Base-by-base conservation (phyloP, 2,113 vertebrate genomes). In the Aplodontia rufa region DNA sequence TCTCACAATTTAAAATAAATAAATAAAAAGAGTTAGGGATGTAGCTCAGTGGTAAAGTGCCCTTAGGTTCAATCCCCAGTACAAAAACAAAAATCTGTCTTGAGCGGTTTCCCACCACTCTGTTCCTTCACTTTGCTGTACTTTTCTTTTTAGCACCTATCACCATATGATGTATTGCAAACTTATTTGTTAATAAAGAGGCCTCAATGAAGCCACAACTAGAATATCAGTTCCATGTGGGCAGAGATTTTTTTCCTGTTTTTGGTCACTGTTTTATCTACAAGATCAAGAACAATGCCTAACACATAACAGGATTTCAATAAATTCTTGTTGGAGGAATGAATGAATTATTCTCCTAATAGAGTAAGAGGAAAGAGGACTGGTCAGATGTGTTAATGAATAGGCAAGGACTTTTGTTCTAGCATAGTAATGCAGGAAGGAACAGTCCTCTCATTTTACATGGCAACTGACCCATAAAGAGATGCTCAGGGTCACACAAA, bases 91-190 rank as follows among this genome's bases (percentile, higher is more conserved):
- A 76, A 96, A 79, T 24, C 1, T 84, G 74, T 66, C 19, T 82
- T 89, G 74, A 66, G n/a, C 83, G 91, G 68, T 72, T 93, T 91
- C 40, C 28, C n/a, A 91, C 80, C 22, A 80, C 32, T 66, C 58
- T 92, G 20, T 55, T n/a, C n/a, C 42, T 28, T 82, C 62, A 74
- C n/a, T 82, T 94, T 85, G 58, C 14, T 90, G 5, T 74, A 30
- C 82, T 93, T 90, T 87, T 71, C 68, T 94, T 96, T 37, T 91
- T 93, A 74, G 66, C 64, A 75, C 28, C 83, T 74, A 60, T 91
- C 35, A 78, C 42, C 13, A 45, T 79, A 19, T 74, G 55, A 90
- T 26, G 42, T 91, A 30, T 68, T 94, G 35, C 42, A 24, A 62
- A 91, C 51, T 49, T 74, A 4, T 89, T 88, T 90, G 24, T 64